Conservation (phyloP, 1,140 invertebrate genomes). For the Stegodyphus mimosarum region DNA sequence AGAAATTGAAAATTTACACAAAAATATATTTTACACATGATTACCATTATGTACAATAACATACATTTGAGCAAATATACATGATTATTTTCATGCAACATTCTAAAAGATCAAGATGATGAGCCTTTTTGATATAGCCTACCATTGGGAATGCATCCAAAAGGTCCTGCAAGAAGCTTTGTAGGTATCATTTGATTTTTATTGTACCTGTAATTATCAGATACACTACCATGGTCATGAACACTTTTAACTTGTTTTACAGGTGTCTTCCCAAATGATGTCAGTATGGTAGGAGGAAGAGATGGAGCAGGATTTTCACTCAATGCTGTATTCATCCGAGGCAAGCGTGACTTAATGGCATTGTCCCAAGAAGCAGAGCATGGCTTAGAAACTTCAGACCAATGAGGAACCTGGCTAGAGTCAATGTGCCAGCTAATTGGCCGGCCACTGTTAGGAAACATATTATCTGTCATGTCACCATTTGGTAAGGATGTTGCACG, state of each 20-base stretch:
- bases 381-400: conserved; percentile 25
- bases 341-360: background rate
- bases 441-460: conserved; percentile 14
- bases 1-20: background rate
- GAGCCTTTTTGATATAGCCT: conserved; percentile 43
- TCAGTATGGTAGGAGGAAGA: conserved; percentile 46
- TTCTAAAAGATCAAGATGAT: conserved; percentile 35
- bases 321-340: too few relatives aligned
- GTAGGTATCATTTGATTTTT: conserved; percentile 54
- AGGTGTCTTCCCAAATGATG: conserved; percentile 50
- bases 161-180: conserved; percentile 32
- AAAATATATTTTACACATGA: background rate
- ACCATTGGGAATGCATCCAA: conserved; percentile 11
- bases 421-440: conserved; percentile 59
- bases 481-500: conserved; percentile 38
- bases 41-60: background rate
- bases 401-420: conserved; percentile 7
- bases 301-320: background rate
- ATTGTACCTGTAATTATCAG: conserved; percentile 38
- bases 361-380: conserved; percentile 48
- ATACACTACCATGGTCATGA: background rate
- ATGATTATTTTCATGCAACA: background rate
- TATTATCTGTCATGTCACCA: conserved; percentile 20
- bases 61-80: conserved; percentile 20
- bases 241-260: conserved; percentile 16